A percentile compares a stretch with the other conserved stretches of the same genome.
Evolutionary conservation across 1,140 invertebrate species (phyloP).

Genomic region (Drosophila cardini): DNA sequence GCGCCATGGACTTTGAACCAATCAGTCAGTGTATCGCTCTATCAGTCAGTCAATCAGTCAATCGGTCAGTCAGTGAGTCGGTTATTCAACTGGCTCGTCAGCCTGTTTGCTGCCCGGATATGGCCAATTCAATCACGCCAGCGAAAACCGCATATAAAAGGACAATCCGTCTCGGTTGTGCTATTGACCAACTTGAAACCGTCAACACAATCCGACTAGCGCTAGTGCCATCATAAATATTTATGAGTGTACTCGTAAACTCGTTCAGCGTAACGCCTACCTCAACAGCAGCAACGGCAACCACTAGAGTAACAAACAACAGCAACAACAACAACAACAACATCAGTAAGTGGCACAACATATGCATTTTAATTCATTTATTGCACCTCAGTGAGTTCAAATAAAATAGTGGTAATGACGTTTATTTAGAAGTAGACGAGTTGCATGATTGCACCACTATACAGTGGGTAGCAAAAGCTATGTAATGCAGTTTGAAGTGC

Average conservation of each 20-base stretch:
- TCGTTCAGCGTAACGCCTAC: neutral
- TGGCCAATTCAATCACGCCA: constrained; percentile 48
- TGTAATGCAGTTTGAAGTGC: neutral
- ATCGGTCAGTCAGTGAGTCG: neutral
- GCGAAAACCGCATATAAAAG: constrained; percentile 38
- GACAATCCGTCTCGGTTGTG: constrained; percentile 10
- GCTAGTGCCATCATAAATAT: constrained; percentile 38
- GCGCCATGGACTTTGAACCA: constrained; percentile 3
- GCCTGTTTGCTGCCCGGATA: constrained; percentile 5
- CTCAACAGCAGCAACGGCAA: neutral
- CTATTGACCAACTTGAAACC: constrained; percentile 14
- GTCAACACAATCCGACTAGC: constrained; percentile 22
- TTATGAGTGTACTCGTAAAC: constrained; percentile 34
- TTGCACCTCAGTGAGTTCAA: constrained; percentile 51
- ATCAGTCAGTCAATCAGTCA: constrained; percentile 1
- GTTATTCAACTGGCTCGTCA: neutral
- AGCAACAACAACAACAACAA: neutral
- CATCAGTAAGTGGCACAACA: constrained; percentile 17
- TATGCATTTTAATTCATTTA: constrained; percentile 67
- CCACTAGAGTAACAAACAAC: neutral
- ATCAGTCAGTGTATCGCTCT: neutral
- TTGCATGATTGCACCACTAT: neutral
- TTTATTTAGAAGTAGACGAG: constrained; percentile 53
- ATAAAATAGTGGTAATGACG: constrained; percentile 38
- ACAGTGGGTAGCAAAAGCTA: neutral